Evolutionary conservation across 2,113 vertebrate species (phyloP).

Genomic region (Caloenas nicobarica): DNA sequence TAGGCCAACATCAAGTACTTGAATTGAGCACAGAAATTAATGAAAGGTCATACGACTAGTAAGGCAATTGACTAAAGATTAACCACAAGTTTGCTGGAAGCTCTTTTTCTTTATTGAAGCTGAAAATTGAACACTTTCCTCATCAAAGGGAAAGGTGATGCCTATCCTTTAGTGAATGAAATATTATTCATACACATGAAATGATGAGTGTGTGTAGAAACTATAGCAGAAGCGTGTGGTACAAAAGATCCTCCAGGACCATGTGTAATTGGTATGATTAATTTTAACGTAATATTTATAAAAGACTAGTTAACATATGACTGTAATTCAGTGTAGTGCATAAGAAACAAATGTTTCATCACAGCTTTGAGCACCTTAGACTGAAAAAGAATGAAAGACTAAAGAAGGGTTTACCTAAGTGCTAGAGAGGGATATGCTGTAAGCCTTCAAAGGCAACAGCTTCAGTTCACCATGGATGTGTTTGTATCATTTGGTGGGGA

Average conservation of each 20-base stretch:
- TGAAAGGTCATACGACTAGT: background rate
- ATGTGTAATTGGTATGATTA: background rate
- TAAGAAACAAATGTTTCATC: background rate
- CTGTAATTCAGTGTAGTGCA: background rate
- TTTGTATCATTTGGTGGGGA: background rate
- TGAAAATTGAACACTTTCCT: background rate
- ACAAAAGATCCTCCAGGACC: background rate
- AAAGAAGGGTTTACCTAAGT: background rate
- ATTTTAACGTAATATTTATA: background rate
- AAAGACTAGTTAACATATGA: background rate
- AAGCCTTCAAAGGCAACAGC: background rate
- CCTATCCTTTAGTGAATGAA: background rate
- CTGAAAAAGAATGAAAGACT: background rate
- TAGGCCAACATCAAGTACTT: background rate
- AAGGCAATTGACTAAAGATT: background rate
- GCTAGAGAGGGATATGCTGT: background rate
- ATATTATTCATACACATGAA: background rate
- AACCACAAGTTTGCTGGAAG: background rate
- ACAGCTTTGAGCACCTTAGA: background rate
- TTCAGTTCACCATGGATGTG: background rate
- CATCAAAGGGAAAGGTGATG: background rate
- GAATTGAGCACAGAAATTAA: background rate
- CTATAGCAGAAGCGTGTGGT: background rate
- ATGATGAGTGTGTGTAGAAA: background rate
- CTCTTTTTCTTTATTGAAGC: background rate